Conservation (phyloP, 2,797 vertebrate species). For the Diplodus puntazzo region DNA sequence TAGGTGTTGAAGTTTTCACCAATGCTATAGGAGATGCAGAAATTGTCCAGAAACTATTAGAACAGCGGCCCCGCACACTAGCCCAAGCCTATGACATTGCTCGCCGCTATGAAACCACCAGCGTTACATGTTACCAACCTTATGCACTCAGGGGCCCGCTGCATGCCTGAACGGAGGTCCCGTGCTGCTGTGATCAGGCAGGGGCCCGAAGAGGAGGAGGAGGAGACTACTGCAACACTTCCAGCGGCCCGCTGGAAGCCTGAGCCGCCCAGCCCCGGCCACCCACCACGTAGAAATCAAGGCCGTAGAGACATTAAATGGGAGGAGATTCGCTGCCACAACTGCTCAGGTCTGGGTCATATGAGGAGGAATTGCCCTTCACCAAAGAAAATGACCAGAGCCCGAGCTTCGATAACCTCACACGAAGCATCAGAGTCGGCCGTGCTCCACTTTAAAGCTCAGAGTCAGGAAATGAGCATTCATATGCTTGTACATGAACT, state of each 20-base stretch:
- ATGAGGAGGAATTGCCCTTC: constrained; percentile 36
- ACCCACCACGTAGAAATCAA: background rate
- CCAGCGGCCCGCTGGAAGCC: background rate
- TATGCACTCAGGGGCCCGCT: constrained; percentile 7
- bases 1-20: background rate
- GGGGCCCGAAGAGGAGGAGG: background rate
- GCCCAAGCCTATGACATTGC: background rate
- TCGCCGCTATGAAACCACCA: constrained; percentile 40
- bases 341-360: constrained; percentile 39
- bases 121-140: constrained; percentile 39
- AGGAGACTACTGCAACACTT: background rate
- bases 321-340: constrained; percentile 40
- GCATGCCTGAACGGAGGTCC: background rate
- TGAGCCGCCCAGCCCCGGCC: background rate
- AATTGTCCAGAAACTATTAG: constrained; percentile 40
- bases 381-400: background rate
- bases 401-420: background rate
- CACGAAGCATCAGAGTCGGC: too few species aligned
- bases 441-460: too few species aligned
- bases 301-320: background rate
- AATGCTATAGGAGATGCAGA: constrained; percentile 35
- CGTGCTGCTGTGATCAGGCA: constrained; percentile 15
- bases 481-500: too few species aligned
- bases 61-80: constrained; percentile 27
- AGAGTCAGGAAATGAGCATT: too few species aligned